A percentile compares a stretch with the other conserved stretches of the same genome.
Evolutionary conservation across 1,140 invertebrate genomes (phyloP).

Genomic region (Scaptomyza graminum): DNA sequence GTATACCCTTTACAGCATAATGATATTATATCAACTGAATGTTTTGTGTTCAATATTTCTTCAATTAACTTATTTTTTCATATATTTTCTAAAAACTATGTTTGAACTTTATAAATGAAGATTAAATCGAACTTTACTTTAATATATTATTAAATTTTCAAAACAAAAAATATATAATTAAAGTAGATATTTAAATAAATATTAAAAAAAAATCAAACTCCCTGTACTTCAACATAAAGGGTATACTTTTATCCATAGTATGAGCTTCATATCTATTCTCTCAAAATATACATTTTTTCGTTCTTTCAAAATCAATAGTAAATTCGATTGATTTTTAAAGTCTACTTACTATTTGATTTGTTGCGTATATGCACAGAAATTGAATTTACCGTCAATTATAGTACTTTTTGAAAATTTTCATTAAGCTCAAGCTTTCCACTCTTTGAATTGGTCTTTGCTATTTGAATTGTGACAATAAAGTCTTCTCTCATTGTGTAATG

Average conservation of each 20-base stretch:
- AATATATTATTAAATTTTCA: too few relatives aligned
- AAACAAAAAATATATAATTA: too few relatives aligned
- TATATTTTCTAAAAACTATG: too few relatives aligned
- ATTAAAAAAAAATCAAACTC: too few relatives aligned
- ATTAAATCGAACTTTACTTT: too few relatives aligned
- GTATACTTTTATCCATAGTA: neutral
- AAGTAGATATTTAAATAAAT: too few relatives aligned
- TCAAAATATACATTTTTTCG: conserved; percentile 36
- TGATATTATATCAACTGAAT: too few relatives aligned
- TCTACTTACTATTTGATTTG: conserved; percentile 15
- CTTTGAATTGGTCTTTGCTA: neutral
- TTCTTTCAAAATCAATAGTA: conserved; percentile 61
- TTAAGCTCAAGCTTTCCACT: too few relatives aligned
- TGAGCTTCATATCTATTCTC: too few relatives aligned
- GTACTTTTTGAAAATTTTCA: neutral
- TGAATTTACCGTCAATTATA: neutral
- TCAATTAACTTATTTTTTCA: too few relatives aligned
- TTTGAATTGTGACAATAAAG: neutral
- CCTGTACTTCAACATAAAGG: neutral
- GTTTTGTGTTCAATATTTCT: too few relatives aligned
- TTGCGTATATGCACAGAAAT: neutral
- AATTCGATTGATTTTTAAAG: conserved; percentile 55
- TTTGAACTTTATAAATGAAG: too few relatives aligned
- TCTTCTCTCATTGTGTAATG: neutral
- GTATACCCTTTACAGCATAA: conserved; percentile 1